phyloP scores from a whole-genome alignment of 2,797 vertebrate genomes.

The Ciconia nigra region DNA sequence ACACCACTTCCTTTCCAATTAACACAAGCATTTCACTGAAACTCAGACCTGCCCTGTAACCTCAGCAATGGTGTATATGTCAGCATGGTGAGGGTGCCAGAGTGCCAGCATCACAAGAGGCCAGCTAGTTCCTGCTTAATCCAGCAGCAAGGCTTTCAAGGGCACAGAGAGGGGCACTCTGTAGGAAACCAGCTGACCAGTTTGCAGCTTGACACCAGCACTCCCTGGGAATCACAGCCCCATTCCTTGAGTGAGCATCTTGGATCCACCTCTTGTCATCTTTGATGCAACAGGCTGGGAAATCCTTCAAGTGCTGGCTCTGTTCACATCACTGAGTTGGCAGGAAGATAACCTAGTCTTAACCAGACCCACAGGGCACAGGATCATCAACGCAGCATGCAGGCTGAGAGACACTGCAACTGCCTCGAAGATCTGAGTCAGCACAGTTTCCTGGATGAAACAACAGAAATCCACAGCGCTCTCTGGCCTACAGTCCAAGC shows the following conservation, averaged over 20 bases:
- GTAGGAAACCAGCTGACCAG: background rate
- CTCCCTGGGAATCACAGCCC: background rate
- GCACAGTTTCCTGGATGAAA: background rate
- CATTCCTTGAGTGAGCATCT: background rate
- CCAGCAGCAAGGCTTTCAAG: background rate
- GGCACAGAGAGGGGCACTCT: background rate
- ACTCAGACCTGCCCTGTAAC: background rate
- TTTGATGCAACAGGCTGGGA: background rate
- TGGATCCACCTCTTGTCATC: background rate
- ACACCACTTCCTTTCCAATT: background rate
- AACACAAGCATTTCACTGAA: background rate
- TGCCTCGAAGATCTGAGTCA: background rate
- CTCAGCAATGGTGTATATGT: background rate
- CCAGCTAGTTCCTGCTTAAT: background rate
- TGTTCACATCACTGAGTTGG: fast-evolving
- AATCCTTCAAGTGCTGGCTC: background rate
- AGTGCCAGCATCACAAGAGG: background rate
- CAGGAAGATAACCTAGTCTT: background rate
- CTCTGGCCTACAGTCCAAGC: background rate
- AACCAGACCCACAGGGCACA: background rate
- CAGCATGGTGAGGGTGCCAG: background rate
- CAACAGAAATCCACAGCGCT: background rate
- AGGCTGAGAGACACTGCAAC: background rate
- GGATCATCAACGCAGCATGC: background rate
- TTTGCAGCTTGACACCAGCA: background rate